Conservation (phyloP, 2,797 vertebrate species). For the Enteromius radiatus region DNA sequence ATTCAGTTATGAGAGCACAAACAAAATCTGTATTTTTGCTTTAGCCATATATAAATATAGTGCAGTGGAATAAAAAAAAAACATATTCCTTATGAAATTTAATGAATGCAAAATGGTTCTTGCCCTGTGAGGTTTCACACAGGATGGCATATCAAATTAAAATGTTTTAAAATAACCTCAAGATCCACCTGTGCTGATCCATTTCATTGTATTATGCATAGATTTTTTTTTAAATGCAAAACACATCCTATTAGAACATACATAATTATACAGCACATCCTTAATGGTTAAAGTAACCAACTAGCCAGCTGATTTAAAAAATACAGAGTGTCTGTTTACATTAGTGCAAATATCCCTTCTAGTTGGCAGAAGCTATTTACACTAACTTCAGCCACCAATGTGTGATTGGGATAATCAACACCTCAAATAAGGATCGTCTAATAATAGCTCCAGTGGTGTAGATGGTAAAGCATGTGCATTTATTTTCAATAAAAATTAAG, state of each 20-base stretch:
- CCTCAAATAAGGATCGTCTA: too few species aligned
- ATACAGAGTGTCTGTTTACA: background rate
- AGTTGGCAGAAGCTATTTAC: background rate
- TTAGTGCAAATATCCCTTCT: too few species aligned
- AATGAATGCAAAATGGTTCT: background rate
- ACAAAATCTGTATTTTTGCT: background rate
- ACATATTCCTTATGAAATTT: background rate
- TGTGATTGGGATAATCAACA: background rate
- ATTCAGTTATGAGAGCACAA: background rate
- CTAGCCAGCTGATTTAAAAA: background rate
- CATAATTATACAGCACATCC: background rate
- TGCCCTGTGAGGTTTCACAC: background rate
- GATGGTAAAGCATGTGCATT: too few species aligned
- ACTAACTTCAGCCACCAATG: background rate
- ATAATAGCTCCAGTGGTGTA: too few species aligned
- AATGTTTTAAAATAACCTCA: background rate
- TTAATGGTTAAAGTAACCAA: background rate
- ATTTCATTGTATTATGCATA: too few species aligned
- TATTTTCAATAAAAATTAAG: too few species aligned
- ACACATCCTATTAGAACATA: background rate
- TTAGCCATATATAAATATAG: background rate
- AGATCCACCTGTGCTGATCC: background rate
- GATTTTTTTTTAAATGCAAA: background rate
- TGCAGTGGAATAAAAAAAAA: background rate
- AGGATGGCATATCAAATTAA: background rate